Evolutionary conservation across 1,140 invertebrate species (phyloP), one percentile per base, ranked within the genome.

Genomic region (Neuroterus valhalla): DNA sequence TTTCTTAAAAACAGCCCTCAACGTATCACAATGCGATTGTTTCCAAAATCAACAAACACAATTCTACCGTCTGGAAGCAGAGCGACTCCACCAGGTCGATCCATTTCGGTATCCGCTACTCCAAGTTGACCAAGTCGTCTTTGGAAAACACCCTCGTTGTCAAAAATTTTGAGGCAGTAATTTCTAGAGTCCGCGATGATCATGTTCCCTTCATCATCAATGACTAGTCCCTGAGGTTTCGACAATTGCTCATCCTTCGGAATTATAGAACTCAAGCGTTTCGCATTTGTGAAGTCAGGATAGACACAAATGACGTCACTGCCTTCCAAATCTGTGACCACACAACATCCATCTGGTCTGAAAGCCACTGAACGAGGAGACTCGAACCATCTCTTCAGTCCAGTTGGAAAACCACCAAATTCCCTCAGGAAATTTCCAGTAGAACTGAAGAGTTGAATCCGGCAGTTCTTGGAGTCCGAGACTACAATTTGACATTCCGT

Each of bases 241-340:
- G 94, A 92, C 78, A 98, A 95, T 14, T 96, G 94, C 52, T 94
- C 94, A 52, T 92, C 92, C 26, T 92, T 70, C 21, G 31, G 10
- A 15, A 8, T 31, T 6, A 94, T 95, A 87, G 97, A 96, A 68
- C 93, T 92, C 94, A 8, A 97, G 82, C 76, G 95, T 91, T 69
- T 91, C 87, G 14, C 92, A 94, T 69, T 93, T 93, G 52, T 91
- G 78, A 97, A 94, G 74, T 94, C 92, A 1, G 92, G 88, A 78
- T 96, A 93, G 45, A 98, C 94, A 66, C 96, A 91, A 23, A 98
- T 89, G 23, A 98, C 85, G 12, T 95, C 93, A 89, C 99, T 97
- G 87, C 98, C 97, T 87, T 99, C 98, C 90, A 99, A 99, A 88
- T 99, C 98, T 0, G 97, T 97, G 10, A 97, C 94, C 38, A 97